phyloP scores from a whole-genome alignment of 2,888 invertebrate genomes.

The Meghimatium bilineatum region DNA sequence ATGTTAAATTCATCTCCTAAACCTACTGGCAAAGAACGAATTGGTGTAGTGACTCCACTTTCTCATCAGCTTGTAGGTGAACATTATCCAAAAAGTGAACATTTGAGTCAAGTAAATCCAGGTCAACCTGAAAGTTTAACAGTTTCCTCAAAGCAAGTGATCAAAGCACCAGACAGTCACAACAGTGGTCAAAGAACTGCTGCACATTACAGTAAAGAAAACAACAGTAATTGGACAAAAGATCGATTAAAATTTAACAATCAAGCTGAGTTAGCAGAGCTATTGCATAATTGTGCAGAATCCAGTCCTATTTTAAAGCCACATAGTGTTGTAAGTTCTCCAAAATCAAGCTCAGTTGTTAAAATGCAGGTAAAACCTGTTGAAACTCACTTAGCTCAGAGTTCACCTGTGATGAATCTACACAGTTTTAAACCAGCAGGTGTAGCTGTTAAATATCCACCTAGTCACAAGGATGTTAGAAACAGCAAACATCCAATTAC shows the following conservation, averaged over 20 bases:
- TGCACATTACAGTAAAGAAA: neutral
- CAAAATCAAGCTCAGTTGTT: constrained; percentile 37
- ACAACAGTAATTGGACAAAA: neutral
- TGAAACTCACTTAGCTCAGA: constrained; percentile 43
- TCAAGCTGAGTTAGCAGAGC: constrained; percentile 24
- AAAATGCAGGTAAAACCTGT: constrained; percentile 43
- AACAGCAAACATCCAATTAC: neutral
- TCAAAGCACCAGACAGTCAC: constrained; percentile 9
- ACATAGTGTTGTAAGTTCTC: constrained; percentile 35
- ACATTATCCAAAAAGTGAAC: neutral
- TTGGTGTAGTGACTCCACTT: constrained; percentile 24
- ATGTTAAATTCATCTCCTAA: constrained; percentile 23
- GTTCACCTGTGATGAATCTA: constrained; percentile 40
- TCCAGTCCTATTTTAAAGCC: neutral
- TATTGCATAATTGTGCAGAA: constrained; percentile 19
- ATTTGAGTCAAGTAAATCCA: neutral
- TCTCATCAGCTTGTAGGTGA: neutral
- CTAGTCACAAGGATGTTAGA: constrained; percentile 15
- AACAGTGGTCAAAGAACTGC: neutral
- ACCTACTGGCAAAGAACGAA: constrained; percentile 13
- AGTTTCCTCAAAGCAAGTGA: constrained; percentile 24
- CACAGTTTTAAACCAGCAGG: constrained; percentile 39
- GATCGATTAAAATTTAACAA: neutral
- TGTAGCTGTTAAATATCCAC: constrained; percentile 26
- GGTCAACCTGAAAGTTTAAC: constrained; percentile 11